Conservation (phyloP, 2,113 vertebrate species). For the Andinoacara biseriatus region DNA sequence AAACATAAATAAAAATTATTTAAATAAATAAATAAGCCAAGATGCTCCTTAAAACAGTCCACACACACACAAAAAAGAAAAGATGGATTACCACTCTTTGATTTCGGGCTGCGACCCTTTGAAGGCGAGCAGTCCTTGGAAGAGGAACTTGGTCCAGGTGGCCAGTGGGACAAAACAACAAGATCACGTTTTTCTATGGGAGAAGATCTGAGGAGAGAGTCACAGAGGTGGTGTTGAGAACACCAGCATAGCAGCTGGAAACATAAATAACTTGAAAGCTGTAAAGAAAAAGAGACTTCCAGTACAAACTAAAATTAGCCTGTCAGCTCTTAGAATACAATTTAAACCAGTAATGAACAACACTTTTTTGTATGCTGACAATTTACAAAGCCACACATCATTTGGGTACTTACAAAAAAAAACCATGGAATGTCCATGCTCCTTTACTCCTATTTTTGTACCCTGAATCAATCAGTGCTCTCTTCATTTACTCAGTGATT, state of each 20-base stretch:
- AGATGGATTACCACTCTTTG: constrained; percentile 43
- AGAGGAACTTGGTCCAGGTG: constrained; percentile 69
- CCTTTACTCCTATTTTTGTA: constrained; percentile 75
- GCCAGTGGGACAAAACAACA: constrained; percentile 82
- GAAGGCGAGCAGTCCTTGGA: constrained; percentile 60
- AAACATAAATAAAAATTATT: background rate
- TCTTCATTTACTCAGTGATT: constrained; percentile 64
- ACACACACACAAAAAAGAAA: background rate
- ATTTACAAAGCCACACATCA: constrained; percentile 55
- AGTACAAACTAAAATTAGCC: background rate
- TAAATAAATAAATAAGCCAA: background rate
- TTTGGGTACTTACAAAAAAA: constrained; percentile 77
- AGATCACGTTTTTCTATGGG: constrained; percentile 80
- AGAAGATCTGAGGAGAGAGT: constrained; percentile 72
- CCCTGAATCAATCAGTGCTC: constrained; percentile 70
- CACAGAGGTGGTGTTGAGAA: background rate
- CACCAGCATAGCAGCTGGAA: background rate
- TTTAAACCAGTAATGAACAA: constrained; percentile 48
- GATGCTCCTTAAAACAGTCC: background rate
- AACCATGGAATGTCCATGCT: constrained; percentile 73
- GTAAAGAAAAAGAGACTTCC: background rate
- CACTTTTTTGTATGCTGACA: constrained; percentile 56
- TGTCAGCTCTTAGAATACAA: constrained; percentile 24
- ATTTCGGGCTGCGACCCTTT: constrained; percentile 62
- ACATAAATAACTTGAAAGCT: background rate